phyloP scores from a whole-genome alignment of 2,888 invertebrate genomes.

The Aspidapion aeneum region DNA sequence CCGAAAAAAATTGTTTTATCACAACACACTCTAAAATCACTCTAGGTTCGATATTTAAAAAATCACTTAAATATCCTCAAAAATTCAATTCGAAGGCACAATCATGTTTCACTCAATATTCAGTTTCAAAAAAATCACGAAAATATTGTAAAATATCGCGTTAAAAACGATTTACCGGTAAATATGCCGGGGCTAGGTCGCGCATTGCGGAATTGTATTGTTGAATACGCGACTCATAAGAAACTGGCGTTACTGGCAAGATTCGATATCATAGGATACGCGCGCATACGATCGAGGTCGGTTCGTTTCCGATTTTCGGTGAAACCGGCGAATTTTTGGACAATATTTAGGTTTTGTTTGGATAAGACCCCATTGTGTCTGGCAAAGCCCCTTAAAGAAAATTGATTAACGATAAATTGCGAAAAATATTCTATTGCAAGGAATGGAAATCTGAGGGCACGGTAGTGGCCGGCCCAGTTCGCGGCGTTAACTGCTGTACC shows the following conservation, averaged over 20 bases:
- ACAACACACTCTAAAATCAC: neutral
- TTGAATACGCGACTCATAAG: neutral
- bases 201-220: neutral
- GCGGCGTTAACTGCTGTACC: no score
- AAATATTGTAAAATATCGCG: neutral
- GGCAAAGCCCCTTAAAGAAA: no score
- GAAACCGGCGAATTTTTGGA: no score
- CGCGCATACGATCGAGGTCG: neutral
- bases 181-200: neutral
- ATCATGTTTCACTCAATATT: no score
- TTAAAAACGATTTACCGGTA: slow-evolving; percentile 19
- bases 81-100: no score
- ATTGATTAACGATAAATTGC: no score
- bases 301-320: neutral
- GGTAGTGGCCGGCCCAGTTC: no score
- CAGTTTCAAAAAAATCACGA: no score
- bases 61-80: neutral
- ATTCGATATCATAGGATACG: neutral
- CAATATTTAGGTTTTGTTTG: no score
- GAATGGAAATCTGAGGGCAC: no score
- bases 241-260: neutral
- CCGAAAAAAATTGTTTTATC: neutral
- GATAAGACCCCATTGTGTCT: no score
- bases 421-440: no score
- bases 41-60: neutral